Conservation (phyloP, 2,113 vertebrate genomes). For the Cisticola juncidis region DNA sequence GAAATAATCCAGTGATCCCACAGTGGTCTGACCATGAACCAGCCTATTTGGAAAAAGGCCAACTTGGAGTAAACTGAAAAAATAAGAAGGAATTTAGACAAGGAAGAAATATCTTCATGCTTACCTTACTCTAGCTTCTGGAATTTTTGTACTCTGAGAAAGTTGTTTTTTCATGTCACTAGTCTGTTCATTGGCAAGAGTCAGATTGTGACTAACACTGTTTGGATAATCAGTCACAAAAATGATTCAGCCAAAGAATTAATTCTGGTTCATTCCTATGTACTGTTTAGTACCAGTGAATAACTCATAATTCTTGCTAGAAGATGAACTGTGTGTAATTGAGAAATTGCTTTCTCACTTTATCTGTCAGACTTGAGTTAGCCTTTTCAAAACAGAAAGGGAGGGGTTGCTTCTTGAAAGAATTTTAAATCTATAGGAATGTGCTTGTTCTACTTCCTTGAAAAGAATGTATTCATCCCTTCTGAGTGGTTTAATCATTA, state of each 20-base stretch:
- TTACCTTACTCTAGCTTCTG: conserved; percentile 51
- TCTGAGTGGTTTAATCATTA: neutral
- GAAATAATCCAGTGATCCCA: conserved; percentile 63
- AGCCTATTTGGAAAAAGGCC: conserved; percentile 52
- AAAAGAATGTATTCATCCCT: conserved; percentile 3
- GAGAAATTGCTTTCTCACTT: conserved; percentile 55
- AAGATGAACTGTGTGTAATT: neutral
- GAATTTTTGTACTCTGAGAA: neutral
- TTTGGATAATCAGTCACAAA: conserved; percentile 49
- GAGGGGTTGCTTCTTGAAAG: conserved; percentile 50
- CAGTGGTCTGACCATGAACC: conserved; percentile 67
- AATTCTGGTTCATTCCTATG: conserved; percentile 22
- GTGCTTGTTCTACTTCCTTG: conserved; percentile 21
- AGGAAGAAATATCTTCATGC: conserved; percentile 69
- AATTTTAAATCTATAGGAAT: conserved; percentile 45
- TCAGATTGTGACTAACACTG: conserved; percentile 54
- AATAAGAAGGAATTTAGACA: conserved; percentile 50
- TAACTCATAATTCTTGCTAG: conserved; percentile 24
- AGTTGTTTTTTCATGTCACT: conserved; percentile 58
- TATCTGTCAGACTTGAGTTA: conserved; percentile 49
- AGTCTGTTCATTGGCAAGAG: conserved; percentile 47
- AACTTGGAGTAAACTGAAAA: conserved; percentile 28
- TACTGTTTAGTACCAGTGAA: conserved; percentile 1
- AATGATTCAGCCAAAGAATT: conserved; percentile 32
- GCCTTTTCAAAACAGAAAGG: conserved; percentile 44